A percentile compares a stretch with the other conserved stretches of the same genome.
phyloP scores from a whole-genome alignment of 2,113 vertebrate genomes.

The Petroica traversi region DNA sequence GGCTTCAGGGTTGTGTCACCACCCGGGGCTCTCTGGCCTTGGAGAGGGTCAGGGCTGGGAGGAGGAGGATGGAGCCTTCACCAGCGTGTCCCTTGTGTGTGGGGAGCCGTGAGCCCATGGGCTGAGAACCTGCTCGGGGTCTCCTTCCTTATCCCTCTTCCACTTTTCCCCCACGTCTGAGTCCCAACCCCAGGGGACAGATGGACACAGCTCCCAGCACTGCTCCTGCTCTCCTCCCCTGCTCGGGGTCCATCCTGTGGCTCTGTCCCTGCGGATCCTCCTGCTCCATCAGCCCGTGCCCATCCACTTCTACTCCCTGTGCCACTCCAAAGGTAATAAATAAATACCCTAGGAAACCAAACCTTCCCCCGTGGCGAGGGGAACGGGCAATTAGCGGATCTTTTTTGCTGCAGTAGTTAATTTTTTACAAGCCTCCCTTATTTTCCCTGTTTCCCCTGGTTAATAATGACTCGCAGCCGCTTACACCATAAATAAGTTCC shows the following conservation, averaged over 20 bases:
- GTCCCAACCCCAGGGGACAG: background rate
- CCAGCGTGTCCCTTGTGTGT: background rate
- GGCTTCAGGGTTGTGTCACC: background rate
- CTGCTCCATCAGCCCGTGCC: rapidly evolving
- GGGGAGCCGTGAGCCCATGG: rapidly evolving
- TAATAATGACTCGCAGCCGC: constrained; percentile 43
- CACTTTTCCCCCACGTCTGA: rapidly evolving
- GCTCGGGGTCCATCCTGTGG: rapidly evolving
- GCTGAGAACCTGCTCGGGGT: background rate
- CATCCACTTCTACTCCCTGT: background rate
- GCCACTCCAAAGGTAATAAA: background rate
- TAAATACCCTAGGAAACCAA: background rate
- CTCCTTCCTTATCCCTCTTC: no score
- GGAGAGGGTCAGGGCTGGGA: background rate
- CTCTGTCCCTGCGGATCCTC: background rate
- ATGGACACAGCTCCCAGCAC: rapidly evolving
- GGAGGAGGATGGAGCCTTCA: background rate
- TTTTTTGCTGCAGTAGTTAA: constrained; percentile 36
- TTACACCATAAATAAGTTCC: constrained; percentile 63
- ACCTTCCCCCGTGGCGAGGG: background rate
- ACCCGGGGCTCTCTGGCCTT: background rate
- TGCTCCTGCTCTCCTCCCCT: rapidly evolving
- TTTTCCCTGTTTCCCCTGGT: constrained; percentile 49
- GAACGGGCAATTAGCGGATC: constrained; percentile 23
- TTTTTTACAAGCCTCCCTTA: constrained; percentile 47